Base-by-base conservation (phyloP, 2,888 invertebrate species). In the Chloroclystis v-ata region DNA sequence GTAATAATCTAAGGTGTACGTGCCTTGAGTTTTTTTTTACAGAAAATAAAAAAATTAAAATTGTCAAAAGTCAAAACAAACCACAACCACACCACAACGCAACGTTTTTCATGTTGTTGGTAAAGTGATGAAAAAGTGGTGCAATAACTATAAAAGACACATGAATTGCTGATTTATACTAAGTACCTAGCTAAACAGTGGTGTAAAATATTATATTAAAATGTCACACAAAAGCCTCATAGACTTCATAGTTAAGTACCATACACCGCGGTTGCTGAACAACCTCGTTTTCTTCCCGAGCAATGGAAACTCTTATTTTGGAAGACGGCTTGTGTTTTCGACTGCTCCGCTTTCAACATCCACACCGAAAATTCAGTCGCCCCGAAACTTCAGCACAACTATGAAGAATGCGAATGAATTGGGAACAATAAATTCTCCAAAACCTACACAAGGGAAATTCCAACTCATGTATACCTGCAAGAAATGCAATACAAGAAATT, bases 381-480 rank as follows among this genome's bases (percentile, higher is more conserved):
- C 82, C 7, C 75, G 81, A 52, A 71, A 64, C 44, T 82, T 83
- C 38, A 70, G 74, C 52, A 78, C 83, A 37, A 65, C 69, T 1
- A 44, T 66, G 1, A 41, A 68, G 10, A 76, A 70, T 48, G 71
- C 67, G 12, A 75, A 68, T 9, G 75, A 72, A 49, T 61, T 72
- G 4, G 67, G 67, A n/a, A 47, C 71, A 6, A 55, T 66, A 3
- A 57, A 47, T 28, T 71, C 75, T 32, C 63, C 62, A 0, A 70
- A 68, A 12, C 71, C 75, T 57, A 68, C 67, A 2, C 74, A 80
- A 33, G 89, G 89, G 32, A 94, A 92, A 76, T 82, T 94, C 39
- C 91, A 92, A 60, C 74, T 98, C 6, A 83, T 89, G 58, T 98
- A 94, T 71, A 98, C 96, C 0, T 98, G 98, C 70, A 97, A 96